Percentiles rank a stretch among this genome's conserved stretches.
Evolutionary conservation across 2,888 invertebrate genomes (phyloP).

Genomic region (Unio delphinus): DNA sequence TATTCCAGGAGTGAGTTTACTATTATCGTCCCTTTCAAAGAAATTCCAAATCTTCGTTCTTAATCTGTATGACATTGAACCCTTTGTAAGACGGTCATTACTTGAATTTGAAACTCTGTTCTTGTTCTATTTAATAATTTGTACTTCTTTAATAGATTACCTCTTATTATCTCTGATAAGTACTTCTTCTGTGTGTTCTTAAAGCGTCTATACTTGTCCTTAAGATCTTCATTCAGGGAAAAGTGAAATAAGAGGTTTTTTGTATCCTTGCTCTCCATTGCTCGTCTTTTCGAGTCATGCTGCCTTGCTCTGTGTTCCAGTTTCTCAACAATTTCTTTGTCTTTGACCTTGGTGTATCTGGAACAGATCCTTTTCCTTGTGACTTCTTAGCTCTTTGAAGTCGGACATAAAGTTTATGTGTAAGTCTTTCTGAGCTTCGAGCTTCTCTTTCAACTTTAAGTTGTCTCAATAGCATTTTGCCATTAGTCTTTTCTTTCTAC

Average conservation of each 20-base stretch:
- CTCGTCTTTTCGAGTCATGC: too few relatives aligned
- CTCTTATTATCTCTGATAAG: too few relatives aligned
- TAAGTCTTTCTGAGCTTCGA: slow-evolving; percentile 2
- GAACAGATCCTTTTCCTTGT: background rate
- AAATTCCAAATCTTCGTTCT: slow-evolving; percentile 3
- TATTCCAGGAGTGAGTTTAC: slow-evolving; percentile 3
- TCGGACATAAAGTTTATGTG: slow-evolving; percentile 3
- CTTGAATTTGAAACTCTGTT: background rate
- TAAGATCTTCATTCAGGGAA: slow-evolving; percentile 6
- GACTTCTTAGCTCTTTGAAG: slow-evolving; percentile 5
- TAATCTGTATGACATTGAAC: slow-evolving; percentile 8
- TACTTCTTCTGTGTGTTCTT: background rate
- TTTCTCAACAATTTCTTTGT: slow-evolving; percentile 12
- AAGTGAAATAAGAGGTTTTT: slow-evolving; percentile 9
- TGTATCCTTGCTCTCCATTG: slow-evolving; percentile 7
- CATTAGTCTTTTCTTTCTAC: too few relatives aligned
- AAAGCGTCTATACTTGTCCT: slow-evolving; percentile 1
- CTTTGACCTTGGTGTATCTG: slow-evolving; percentile 6
- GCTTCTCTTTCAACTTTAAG: slow-evolving; percentile 2
- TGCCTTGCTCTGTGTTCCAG: background rate
- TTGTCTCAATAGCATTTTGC: slow-evolving; percentile 12
- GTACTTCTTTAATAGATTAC: background rate
- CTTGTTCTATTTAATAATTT: background rate
- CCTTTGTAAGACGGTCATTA: too few relatives aligned
- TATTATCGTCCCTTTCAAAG: slow-evolving; percentile 12